These are phyloP conservation scores for Lasioglossum malachurum DNA, from an alignment of 2,888 invertebrate genomes.

Conservation along the genomic window DNA sequence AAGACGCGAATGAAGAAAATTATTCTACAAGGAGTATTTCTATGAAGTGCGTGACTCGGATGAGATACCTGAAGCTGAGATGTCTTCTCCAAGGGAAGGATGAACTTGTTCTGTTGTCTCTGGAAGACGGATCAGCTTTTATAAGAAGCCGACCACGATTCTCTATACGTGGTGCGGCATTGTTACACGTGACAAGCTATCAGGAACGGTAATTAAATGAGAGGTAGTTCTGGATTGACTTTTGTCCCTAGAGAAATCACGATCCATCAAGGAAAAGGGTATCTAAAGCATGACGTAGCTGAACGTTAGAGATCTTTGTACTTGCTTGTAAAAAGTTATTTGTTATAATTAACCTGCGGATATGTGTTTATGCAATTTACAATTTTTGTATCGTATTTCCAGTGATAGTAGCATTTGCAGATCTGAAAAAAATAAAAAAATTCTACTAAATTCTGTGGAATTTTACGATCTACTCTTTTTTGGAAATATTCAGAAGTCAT, in stretches of 20 bases:
- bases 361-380: too few relatives aligned
- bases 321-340: not conserved
- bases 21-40: not conserved
- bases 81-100: constrained; percentile 52
- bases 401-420: too few relatives aligned
- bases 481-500: too few relatives aligned
- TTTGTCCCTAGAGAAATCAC: constrained; percentile 75
- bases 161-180: constrained; percentile 37
- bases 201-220: constrained; percentile 67
- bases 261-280: not conserved
- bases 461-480: too few relatives aligned
- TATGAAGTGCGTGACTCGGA: not conserved
- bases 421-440: too few relatives aligned
- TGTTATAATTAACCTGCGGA: not conserved
- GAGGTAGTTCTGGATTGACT: constrained; percentile 65
- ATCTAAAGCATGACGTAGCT: too few relatives aligned
- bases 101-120: constrained; percentile 60
- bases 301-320: not conserved
- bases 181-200: constrained; percentile 58
- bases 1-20: not conserved
- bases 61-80: constrained; percentile 49
- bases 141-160: constrained; percentile 67
- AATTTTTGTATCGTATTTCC: too few relatives aligned
- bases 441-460: too few relatives aligned
- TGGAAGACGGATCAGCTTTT: constrained; percentile 68